A percentile compares a stretch with the other conserved stretches of the same genome.
Evolutionary conservation across 2,888 invertebrate species (phyloP).

Genomic region (Allacma fusca): DNA sequence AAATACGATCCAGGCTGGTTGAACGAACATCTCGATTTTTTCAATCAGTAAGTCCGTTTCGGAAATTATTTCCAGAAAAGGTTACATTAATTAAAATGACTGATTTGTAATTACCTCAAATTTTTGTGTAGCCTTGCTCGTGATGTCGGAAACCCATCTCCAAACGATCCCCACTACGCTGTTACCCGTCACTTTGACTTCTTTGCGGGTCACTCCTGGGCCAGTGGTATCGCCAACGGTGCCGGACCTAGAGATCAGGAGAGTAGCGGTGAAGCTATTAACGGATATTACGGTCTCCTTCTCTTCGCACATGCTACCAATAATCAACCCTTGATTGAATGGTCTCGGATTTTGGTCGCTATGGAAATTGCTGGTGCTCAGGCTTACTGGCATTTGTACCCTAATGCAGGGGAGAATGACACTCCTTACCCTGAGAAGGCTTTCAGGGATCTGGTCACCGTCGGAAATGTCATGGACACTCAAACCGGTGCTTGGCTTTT

Average conservation of each 20-base stretch:
- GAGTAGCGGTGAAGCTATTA: constrained; percentile 54
- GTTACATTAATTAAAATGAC: too few relatives aligned
- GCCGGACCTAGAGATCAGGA: constrained; percentile 56
- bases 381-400: constrained; percentile 54
- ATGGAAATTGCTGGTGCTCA: constrained; percentile 54
- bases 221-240: constrained; percentile 55
- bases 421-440: constrained; percentile 53
- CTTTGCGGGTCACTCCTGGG: constrained; percentile 58
- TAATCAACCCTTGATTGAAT: constrained; percentile 55
- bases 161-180: constrained; percentile 56
- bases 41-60: constrained; percentile 42
- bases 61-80: too few relatives aligned
- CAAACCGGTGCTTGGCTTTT: constrained; percentile 55
- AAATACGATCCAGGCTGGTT: constrained; percentile 46
- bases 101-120: too few relatives aligned
- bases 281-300: constrained; percentile 55
- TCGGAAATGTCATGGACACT: constrained; percentile 55
- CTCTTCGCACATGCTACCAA: constrained; percentile 51
- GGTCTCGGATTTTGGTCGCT: constrained; percentile 50
- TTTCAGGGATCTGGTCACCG: constrained; percentile 49
- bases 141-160: constrained; percentile 54
- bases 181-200: constrained; percentile 56
- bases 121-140: constrained; percentile 50
- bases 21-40: constrained; percentile 41
- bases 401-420: constrained; percentile 37